phyloP scores from a whole-genome alignment of 2,888 invertebrate genomes.

The Aelia acuminata region DNA sequence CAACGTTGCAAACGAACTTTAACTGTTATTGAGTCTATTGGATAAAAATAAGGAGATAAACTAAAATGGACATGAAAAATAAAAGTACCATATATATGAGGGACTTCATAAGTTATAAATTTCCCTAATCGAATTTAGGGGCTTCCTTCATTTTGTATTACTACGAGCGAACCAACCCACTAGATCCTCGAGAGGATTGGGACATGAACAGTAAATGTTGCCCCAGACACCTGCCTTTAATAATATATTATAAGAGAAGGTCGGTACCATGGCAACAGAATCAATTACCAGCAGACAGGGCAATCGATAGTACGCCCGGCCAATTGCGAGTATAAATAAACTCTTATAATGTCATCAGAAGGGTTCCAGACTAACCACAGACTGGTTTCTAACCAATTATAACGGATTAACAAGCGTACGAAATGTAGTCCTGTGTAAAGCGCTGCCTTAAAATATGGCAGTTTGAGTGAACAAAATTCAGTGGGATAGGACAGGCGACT shows the following conservation, averaged over 20 bases:
- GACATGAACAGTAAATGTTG: neutral
- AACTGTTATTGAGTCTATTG: no score
- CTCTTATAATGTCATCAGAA: neutral
- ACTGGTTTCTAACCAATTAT: no score
- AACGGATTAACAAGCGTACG: neutral
- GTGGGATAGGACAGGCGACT: no score
- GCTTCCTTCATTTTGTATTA: no score
- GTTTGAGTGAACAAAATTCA: neutral
- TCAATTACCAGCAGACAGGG: neutral
- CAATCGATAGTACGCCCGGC: neutral
- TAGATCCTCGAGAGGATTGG: neutral
- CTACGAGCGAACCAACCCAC: neutral
- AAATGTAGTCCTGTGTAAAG: neutral
- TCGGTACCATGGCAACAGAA: slow-evolving; percentile 42
- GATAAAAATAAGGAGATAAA: no score
- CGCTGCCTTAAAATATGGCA: neutral
- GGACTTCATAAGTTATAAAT: no score
- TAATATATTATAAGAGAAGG: slow-evolving; percentile 45
- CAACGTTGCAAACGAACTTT: no score
- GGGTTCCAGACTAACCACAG: neutral
- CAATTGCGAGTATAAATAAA: neutral
- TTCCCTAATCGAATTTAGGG: no score
- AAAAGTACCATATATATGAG: no score
- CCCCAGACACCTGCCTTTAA: slow-evolving; percentile 5
- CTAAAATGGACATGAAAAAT: no score